Base-by-base conservation (phyloP, 1,140 invertebrate species). In the Leptinotarsa defecta region DNA sequence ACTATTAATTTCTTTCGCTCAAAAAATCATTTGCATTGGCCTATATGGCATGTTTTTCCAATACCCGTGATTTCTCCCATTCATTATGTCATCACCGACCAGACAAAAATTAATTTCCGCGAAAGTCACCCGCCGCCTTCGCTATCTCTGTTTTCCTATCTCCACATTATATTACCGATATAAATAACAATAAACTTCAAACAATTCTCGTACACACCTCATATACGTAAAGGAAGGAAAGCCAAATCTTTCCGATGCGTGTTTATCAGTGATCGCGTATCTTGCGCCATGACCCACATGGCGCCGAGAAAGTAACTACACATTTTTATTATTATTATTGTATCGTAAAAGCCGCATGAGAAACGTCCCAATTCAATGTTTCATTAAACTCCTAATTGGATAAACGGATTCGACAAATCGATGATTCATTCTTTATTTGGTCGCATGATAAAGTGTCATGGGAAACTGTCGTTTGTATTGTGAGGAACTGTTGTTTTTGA, bases 321-420 rank as follows among this genome's bases (percentile, higher is more conserved):
- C n/a, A 57, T 57, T 57, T 57, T 57, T 57, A 57, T 57, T 57
- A 57, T 57, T 57, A 57, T 57, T 57, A 57, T 57, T 57, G n/a
- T 57, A 57, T 19, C 52, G n/a, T 57, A 57, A 57, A 57, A 57
- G 52, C 52, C 15, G n/a, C n/a, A 19, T 57, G 52, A 57, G 52
- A 57, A 57, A 19, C 17, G 15, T 57, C n/a, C 52, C 52, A 17
- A 57, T 57, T 57, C 52, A 2, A 17, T 43, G 34, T 43, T 43
- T 43, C 34, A 15, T 57, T 57, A 57, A 19, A 57, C 52, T 57
- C 52, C 6, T 57, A 57, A 57, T 17, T 19, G 52, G 52, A 13
- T 19, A 57, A 19, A 15, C 52, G 52, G 34, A 43, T 13, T 57
- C 52, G 52, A 57, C n/a, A 57, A 57, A 57, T 57, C 17, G 52